These are phyloP conservation scores for Echeneis naucrates DNA, from an alignment of 2,797 vertebrate species.

Conservation along the genomic window DNA sequence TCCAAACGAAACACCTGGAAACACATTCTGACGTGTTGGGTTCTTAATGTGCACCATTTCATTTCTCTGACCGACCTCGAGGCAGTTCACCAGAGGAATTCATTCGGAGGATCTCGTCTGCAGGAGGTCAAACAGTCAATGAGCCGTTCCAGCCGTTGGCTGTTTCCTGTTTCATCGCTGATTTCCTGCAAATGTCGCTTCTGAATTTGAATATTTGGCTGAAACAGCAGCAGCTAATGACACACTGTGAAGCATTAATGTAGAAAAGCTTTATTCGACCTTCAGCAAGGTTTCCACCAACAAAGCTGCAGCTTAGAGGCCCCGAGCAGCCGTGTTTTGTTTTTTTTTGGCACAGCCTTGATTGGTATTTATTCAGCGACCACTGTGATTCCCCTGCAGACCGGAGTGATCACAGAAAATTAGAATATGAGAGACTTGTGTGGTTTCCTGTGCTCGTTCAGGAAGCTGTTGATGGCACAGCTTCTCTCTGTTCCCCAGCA, in stretches of 20 bases:
- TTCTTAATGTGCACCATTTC: no score
- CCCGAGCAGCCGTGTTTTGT: no score
- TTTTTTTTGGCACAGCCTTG: background rate
- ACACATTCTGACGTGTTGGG: no score
- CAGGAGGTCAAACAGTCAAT: no score
- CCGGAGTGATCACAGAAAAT: background rate
- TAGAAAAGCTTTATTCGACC: background rate
- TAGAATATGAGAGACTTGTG: background rate
- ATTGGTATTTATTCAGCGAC: background rate
- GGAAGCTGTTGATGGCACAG: no score
- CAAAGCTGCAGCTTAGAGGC: background rate
- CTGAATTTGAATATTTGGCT: background rate
- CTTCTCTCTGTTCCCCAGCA: no score
- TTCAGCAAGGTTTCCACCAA: slow-evolving; percentile 2
- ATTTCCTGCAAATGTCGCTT: no score
- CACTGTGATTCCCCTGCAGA: background rate
- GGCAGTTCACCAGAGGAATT: no score
- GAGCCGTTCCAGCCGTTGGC: background rate
- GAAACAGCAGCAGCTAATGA: background rate
- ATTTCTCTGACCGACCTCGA: no score
- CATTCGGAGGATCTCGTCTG: no score
- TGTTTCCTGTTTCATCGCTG: background rate
- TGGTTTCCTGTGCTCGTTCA: no score
- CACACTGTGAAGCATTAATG: background rate
- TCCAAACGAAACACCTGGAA: no score